Conservation (phyloP, 53 echinoderm and acorn worm genomes). For the Hippasteria phrygiana region DNA sequence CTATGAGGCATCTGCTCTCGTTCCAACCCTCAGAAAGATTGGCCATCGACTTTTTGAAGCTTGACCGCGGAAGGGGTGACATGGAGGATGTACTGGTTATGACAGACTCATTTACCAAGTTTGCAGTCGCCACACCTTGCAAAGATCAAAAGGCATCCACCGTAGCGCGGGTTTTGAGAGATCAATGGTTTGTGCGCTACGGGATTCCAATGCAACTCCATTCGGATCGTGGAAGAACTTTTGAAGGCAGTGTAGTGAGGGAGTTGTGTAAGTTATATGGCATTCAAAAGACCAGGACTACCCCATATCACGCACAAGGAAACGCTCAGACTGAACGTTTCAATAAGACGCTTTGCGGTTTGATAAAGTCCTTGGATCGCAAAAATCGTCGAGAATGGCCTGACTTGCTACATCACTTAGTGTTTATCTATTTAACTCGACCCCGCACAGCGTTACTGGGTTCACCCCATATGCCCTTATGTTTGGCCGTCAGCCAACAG, state of each 20-base stretch:
- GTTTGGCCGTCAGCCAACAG: neutral
- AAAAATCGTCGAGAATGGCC: slow-evolving; percentile 45
- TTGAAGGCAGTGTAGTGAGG: slow-evolving; percentile 31
- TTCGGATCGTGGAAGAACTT: slow-evolving; percentile 61
- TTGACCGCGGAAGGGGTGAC: slow-evolving; percentile 47
- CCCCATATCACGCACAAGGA: slow-evolving; percentile 45
- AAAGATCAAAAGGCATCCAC: slow-evolving; percentile 36
- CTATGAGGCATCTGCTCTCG: slow-evolving; percentile 59
- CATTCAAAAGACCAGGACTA: slow-evolving; percentile 13
- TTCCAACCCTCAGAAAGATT: slow-evolving; percentile 46
- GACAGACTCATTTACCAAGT: slow-evolving; percentile 62
- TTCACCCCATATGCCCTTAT: neutral
- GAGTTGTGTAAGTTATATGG: slow-evolving; percentile 44
- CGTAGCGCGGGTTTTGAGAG: slow-evolving; percentile 44
- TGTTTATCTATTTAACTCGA: slow-evolving; percentile 60
- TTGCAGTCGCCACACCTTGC: slow-evolving; percentile 49
- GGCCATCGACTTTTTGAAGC: slow-evolving; percentile 62
- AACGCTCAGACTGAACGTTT: slow-evolving; percentile 55
- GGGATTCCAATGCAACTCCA: slow-evolving; percentile 39
- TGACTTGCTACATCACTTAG: slow-evolving; percentile 27
- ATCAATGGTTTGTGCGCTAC: slow-evolving; percentile 49
- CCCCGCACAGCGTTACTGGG: slow-evolving; percentile 53
- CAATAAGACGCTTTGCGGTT: slow-evolving; percentile 33
- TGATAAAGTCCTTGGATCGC: slow-evolving; percentile 37
- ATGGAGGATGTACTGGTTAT: slow-evolving; percentile 59